Conservation (phyloP, 2,113 vertebrate genomes). For the Geococcyx californianus region DNA sequence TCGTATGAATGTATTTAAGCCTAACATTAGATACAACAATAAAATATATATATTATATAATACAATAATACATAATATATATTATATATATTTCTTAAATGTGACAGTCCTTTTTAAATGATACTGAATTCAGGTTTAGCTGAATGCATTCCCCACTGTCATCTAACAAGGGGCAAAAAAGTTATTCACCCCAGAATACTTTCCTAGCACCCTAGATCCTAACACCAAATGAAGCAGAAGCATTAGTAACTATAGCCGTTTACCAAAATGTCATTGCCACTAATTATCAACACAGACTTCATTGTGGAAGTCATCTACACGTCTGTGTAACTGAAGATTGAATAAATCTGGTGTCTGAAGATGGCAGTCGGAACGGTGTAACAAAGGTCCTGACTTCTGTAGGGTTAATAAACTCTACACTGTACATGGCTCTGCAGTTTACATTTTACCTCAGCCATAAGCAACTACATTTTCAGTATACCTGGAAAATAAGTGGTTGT, state of each 20-base stretch:
- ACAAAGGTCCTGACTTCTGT: neutral
- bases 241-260: neutral
- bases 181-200: neutral
- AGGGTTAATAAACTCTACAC: neutral
- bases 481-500: neutral
- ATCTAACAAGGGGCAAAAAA: neutral
- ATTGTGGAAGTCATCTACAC: neutral
- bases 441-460: neutral
- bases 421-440: neutral
- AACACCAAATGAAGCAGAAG: neutral
- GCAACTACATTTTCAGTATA: neutral
- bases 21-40: neutral
- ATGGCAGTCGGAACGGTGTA: neutral
- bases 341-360: neutral
- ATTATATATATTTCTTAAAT: too few relatives aligned
- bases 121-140: neutral
- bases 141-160: neutral
- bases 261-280: neutral
- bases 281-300: neutral
- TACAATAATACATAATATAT: too few relatives aligned
- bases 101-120: neutral
- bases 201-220: neutral
- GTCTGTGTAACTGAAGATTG: neutral
- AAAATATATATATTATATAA: too few relatives aligned
- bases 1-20: neutral